These are phyloP conservation scores for Calameuta filiformis DNA, from an alignment of 2,888 invertebrate genomes.

Conservation along the genomic window DNA sequence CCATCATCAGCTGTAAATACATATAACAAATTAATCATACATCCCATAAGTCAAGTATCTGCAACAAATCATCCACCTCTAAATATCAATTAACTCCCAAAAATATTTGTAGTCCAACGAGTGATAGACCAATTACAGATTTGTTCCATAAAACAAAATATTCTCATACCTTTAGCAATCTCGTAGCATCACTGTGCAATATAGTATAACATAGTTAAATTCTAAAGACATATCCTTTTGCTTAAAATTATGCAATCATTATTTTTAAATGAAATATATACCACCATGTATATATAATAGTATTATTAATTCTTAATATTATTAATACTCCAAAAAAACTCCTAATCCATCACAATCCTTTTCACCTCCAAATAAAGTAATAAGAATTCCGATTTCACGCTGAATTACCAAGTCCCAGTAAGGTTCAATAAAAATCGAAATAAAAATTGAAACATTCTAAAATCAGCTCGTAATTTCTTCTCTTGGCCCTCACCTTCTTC, in stretches of 20 bases:
- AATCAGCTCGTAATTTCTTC: not conserved
- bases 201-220: not conserved
- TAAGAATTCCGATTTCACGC: not conserved
- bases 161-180: not conserved
- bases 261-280: not conserved
- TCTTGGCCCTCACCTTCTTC: constrained; percentile 54
- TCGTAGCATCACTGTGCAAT: not conserved
- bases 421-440: not conserved
- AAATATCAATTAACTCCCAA: not conserved
- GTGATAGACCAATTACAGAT: not conserved
- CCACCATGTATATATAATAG: not conserved
- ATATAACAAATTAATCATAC: constrained; percentile 2
- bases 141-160: not conserved
- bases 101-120: not conserved
- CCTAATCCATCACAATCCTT: not conserved
- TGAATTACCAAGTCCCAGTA: not conserved
- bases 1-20: constrained; percentile 76
- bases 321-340: not conserved
- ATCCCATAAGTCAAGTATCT: not conserved
- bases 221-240: not conserved
- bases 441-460: not conserved
- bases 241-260: not conserved
- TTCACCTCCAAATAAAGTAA: not conserved
- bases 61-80: not conserved
- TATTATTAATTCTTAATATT: not conserved